Percentiles rank a stretch among this genome's conserved stretches.
phyloP scores from a whole-genome alignment of 1,140 invertebrate genomes.

The Onthophagus taurus region DNA sequence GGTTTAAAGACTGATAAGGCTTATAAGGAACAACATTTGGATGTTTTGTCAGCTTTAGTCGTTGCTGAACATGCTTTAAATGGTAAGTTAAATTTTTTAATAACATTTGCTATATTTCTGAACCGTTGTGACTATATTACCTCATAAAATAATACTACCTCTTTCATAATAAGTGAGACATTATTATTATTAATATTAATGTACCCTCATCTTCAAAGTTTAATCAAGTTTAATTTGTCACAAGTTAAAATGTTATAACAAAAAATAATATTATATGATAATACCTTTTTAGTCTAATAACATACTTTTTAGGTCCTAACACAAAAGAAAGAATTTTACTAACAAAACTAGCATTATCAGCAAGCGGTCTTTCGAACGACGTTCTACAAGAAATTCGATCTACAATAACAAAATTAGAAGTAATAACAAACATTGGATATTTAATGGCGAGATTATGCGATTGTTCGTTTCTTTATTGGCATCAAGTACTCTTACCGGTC shows the following conservation, averaged over 20 bases:
- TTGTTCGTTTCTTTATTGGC: constrained; percentile 75
- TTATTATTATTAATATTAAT: too few relatives aligned
- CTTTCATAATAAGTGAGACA: too few relatives aligned
- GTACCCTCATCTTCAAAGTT: too few relatives aligned
- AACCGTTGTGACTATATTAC: too few relatives aligned
- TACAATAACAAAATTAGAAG: constrained; percentile 53
- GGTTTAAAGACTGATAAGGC: constrained; percentile 46
- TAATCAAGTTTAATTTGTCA: too few relatives aligned
- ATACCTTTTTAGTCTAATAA: background rate
- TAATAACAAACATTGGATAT: constrained; percentile 49
- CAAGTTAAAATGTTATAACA: too few relatives aligned
- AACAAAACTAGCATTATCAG: constrained; percentile 56
- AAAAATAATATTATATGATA: background rate
- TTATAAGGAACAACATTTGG: constrained; percentile 52
- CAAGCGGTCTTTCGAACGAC: constrained; percentile 47
- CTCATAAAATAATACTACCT: too few relatives aligned
- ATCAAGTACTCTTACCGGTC: constrained; percentile 63
- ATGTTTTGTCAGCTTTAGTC: constrained; percentile 61
- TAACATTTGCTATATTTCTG: background rate
- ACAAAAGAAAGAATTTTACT: constrained; percentile 55
- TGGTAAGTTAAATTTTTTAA: constrained; percentile 32
- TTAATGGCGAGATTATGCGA: constrained; percentile 54
- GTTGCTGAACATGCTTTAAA: constrained; percentile 61
- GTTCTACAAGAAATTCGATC: constrained; percentile 42
- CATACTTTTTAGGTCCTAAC: constrained; percentile 44